Evolutionary conservation across 2,113 vertebrate genomes (phyloP).

Genomic region (Corythoichthys intestinalis): DNA sequence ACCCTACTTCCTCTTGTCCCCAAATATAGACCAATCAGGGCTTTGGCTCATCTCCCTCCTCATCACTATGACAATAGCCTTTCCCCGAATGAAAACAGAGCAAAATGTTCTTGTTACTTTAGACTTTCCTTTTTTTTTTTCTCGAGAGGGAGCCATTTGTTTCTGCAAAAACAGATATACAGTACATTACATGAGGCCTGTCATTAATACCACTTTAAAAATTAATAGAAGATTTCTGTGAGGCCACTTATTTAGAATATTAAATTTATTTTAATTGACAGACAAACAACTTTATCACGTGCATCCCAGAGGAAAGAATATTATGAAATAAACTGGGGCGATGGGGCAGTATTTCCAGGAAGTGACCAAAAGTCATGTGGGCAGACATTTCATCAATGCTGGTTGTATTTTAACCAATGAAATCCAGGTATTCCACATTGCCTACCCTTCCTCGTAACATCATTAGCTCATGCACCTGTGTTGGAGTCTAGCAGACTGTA

Average conservation of each 20-base stretch:
- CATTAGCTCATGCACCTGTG: no score
- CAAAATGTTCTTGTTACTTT: not conserved
- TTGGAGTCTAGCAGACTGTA: no score
- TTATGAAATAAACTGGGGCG: no score
- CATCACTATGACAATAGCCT: conserved; percentile 25
- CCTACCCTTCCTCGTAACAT: no score
- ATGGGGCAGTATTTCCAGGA: no score
- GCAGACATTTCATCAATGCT: no score
- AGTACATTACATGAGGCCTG: not conserved
- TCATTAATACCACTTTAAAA: not conserved
- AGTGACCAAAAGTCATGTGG: no score
- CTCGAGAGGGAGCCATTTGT: not conserved
- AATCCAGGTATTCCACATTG: no score
- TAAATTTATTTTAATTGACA: no score
- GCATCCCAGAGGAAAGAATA: no score
- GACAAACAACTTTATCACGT: no score
- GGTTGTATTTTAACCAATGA: no score
- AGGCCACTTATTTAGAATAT: not conserved
- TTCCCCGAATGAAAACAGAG: conserved; percentile 22
- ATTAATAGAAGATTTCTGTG: not conserved
- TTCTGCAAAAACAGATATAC: not conserved
- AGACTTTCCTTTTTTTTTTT: not conserved
- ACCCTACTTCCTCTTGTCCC: conserved; percentile 1
- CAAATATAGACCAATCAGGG: conserved; percentile 3
- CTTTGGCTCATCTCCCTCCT: conserved; percentile 11